phyloP scores from a whole-genome alignment of 1,140 invertebrate species.

The Oscheius sp. region DNA sequence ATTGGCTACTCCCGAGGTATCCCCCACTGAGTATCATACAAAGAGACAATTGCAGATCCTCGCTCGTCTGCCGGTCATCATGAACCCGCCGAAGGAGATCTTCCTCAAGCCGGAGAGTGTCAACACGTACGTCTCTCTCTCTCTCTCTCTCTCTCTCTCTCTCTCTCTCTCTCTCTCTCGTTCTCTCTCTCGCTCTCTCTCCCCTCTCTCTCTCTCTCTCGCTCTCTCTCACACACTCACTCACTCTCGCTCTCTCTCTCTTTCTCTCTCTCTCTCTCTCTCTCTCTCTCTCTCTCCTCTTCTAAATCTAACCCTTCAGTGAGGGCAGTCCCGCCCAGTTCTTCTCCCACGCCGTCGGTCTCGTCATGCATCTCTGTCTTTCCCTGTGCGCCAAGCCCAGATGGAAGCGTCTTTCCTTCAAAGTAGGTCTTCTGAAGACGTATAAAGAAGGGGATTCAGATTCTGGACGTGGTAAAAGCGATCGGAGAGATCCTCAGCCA shows the following conservation, averaged over 20 bases:
- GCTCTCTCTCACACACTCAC: too few species aligned
- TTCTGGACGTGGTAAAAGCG: constrained; percentile 4
- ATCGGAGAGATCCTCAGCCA: constrained; percentile 15
- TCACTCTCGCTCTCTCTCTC: too few species aligned
- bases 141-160: neutral
- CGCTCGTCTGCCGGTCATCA: constrained; percentile 4
- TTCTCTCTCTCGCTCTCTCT: neutral
- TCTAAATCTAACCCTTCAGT: neutral
- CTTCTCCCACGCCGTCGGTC: constrained; percentile 6
- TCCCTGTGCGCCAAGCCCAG: constrained; percentile 20
- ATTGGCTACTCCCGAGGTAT: constrained; percentile 7
- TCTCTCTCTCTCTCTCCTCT: too few species aligned
- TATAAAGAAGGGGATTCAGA: constrained; percentile 1
- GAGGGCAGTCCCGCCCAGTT: neutral
- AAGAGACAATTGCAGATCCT: too few species aligned
- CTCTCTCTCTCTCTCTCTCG: constrained; percentile 10
- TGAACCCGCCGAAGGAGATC: constrained; percentile 18
- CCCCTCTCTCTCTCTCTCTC: too few species aligned
- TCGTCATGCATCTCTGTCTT: constrained; percentile 13
- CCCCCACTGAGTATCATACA: neutral
- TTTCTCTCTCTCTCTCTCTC: too few species aligned
- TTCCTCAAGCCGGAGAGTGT: constrained; percentile 25
- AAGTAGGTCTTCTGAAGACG: neutral
- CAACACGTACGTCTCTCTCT: constrained; percentile 1
- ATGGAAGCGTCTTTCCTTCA: constrained; percentile 29